A percentile compares a stretch with the other conserved stretches of the same genome.
These are phyloP conservation scores for Xylocampa areola DNA, from an alignment of 2,888 invertebrate genomes.

Conservation along the genomic window DNA sequence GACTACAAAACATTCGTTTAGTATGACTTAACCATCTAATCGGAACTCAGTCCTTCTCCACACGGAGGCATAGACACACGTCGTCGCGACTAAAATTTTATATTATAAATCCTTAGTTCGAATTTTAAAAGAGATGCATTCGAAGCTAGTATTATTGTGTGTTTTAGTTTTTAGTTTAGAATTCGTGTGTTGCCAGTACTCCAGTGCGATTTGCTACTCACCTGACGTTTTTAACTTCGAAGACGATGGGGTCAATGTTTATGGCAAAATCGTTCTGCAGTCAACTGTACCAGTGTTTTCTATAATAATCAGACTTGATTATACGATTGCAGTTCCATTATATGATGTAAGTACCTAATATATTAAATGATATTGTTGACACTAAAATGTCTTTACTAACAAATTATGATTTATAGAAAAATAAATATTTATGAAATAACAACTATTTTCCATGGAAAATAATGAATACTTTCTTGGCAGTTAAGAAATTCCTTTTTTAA, in stretches of 20 bases:
- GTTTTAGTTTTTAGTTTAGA: constrained; percentile 61
- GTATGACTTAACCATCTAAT: constrained; percentile 55
- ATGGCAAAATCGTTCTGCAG: constrained; percentile 70
- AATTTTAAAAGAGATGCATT: constrained; percentile 44
- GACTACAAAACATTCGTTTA: constrained; percentile 24
- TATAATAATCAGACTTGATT: constrained; percentile 69
- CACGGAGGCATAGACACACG: constrained; percentile 63
- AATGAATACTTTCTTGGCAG: no score
- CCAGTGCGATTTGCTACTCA: constrained; percentile 76
- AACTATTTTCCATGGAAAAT: no score
- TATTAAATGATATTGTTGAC: background rate
- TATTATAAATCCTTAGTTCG: constrained; percentile 43
- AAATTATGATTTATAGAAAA: no score
- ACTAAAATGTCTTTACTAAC: no score
- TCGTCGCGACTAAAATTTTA: constrained; percentile 51
- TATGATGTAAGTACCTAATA: constrained; percentile 66
- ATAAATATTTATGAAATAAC: no score
- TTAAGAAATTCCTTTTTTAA: no score
- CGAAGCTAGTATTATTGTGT: constrained; percentile 62
- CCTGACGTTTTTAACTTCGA: constrained; percentile 75
- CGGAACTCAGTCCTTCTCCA: constrained; percentile 63
- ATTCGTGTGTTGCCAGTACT: constrained; percentile 66
- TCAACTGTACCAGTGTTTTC: constrained; percentile 65
- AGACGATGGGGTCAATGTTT: constrained; percentile 66
- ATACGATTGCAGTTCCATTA: constrained; percentile 72